Evolutionary conservation across 1,140 invertebrate genomes (phyloP).

Genomic region (Neodiprion fabricii): DNA sequence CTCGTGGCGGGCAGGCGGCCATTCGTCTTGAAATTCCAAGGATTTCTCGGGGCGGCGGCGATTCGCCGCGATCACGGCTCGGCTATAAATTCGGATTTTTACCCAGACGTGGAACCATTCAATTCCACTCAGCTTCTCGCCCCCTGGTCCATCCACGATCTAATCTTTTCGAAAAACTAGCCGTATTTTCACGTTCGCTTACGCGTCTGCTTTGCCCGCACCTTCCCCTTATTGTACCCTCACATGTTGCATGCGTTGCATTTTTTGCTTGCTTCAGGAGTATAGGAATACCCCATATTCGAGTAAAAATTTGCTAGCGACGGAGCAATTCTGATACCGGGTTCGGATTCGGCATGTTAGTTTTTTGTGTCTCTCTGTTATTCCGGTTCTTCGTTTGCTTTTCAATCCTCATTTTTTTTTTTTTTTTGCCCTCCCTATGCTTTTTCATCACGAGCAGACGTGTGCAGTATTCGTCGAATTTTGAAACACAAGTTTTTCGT

Average conservation of each 20-base stretch:
- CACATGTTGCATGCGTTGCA: neutral
- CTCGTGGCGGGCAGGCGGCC: conserved; percentile 22
- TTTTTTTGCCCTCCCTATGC: no score
- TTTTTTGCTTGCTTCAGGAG: neutral
- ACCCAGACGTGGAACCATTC: conserved; percentile 46
- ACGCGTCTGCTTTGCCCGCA: neutral
- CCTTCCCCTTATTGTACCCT: neutral
- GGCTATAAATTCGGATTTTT: conserved; percentile 52
- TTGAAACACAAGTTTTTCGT: no score
- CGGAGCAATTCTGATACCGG: no score
- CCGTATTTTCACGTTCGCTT: neutral
- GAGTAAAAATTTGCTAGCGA: no score
- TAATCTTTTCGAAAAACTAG: conserved; percentile 10
- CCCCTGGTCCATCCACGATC: conserved; percentile 25
- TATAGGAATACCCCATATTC: no score
- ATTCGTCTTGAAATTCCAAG: conserved; percentile 41
- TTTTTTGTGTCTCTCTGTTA: no score
- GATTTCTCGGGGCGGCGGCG: conserved; percentile 24
- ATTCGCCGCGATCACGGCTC: conserved; percentile 12
- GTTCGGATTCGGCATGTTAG: no score
- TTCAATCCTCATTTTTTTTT: no score
- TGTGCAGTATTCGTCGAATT: no score
- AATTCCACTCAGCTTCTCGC: conserved; percentile 42
- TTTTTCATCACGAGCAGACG: no score
- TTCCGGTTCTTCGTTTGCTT: no score